These are phyloP conservation scores for Craseonycteris thonglongyai DNA, from an alignment of 2,113 vertebrate genomes.

Conservation along the genomic window DNA sequence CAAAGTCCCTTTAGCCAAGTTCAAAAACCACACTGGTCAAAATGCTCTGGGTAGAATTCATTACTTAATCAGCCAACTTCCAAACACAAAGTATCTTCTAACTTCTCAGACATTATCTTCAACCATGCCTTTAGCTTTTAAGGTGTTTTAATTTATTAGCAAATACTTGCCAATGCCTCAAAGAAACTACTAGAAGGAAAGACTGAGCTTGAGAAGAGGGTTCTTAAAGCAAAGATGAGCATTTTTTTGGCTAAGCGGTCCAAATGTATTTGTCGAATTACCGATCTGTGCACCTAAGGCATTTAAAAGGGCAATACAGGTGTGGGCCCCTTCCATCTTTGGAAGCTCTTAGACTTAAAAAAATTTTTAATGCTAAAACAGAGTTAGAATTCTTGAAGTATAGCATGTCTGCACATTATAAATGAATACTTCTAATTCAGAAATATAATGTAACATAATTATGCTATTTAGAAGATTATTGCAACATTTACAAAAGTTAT, in stretches of 20 bases:
- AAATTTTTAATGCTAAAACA: neutral
- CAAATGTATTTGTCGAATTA: neutral
- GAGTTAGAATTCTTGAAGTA: neutral
- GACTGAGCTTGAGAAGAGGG: neutral
- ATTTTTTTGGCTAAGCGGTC: neutral
- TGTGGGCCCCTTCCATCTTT: neutral
- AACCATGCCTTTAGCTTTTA: neutral
- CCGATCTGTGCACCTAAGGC: neutral
- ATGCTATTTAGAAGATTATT: neutral
- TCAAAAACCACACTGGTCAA: neutral
- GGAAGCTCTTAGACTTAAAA: neutral
- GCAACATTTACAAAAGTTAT: neutral
- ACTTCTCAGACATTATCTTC: neutral
- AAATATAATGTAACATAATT: neutral
- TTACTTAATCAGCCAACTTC: neutral
- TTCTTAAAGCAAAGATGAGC: neutral
- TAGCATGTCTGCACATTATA: neutral
- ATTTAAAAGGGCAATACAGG: neutral
- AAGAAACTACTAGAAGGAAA: neutral
- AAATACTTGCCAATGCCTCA: neutral
- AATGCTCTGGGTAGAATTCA: neutral
- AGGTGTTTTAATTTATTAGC: neutral
- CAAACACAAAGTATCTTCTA: neutral
- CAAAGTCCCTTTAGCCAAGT: neutral
- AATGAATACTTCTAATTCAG: neutral